Base-by-base conservation (phyloP, 2,797 vertebrate genomes). In the Lacerta viridis region DNA sequence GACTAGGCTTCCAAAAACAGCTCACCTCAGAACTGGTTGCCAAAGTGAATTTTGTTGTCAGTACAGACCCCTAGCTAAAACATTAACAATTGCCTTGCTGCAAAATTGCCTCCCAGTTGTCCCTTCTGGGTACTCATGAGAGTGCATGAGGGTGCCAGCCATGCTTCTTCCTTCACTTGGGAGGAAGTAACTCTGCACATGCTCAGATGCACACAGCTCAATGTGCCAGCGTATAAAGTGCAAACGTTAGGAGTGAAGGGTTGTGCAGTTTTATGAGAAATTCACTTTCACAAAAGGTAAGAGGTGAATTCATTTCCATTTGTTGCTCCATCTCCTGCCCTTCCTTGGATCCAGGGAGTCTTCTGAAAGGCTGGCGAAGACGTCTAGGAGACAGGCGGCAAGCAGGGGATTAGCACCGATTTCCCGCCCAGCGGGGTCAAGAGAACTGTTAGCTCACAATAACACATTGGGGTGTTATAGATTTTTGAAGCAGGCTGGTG, bases 381-480 rank as follows among this genome's bases (percentile, higher is more conserved):
- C 84, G 75, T 80, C 80, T 0, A 72, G 18, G 59, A 82, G 87
- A 83, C 81, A 64, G 85, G 81, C 13, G 2, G 74, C 23, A 27
- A 78, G 88, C 87, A 0, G 69, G 74, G 88, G 84, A 88, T 91
- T 84, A 87, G 90, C 84, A 78, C 82, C 92, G 50, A 68, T 91
- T 75, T 88, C 83, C 86, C 3, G n/a, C 91, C 55, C 77, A 0
- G 25, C 90, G 41, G 61, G 76, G 83, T 88, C 64, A 1, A 3
- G 92, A 88, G 92, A 90, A 89, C 89, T 85, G 86, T 92, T 92
- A 92, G 88, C 90, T 93, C 93, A 91, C 92, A 91, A 3, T 85
- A 88, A 92, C 92, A 93, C 91, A 82, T 90, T 18, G 1, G 90
- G 90, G 77, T 86, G 90, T 88, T 95, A 94, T 91, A 85, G 93